phyloP scores from a whole-genome alignment of 2,797 vertebrate genomes.

The Chaenodraco wilsoni region DNA sequence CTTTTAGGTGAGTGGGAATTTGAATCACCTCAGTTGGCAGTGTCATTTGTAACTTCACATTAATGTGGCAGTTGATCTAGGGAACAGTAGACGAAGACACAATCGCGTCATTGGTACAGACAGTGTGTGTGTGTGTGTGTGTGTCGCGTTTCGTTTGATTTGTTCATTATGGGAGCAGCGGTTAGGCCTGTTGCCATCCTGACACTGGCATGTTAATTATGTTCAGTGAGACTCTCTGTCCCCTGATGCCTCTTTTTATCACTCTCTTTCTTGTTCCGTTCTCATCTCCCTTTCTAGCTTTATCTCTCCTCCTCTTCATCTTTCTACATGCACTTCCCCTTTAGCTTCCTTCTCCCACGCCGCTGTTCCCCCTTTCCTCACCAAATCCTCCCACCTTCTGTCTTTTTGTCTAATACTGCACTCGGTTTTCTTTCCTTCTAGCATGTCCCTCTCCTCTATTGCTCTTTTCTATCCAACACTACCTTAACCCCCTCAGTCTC shows the following conservation, averaged over 20 bases:
- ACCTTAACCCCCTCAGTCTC: too few relatives aligned
- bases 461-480: constrained; percentile 10
- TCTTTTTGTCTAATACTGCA: neutral
- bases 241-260: constrained; percentile 47
- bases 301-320: neutral
- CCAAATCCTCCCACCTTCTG: neutral
- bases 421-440: neutral
- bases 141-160: constrained; percentile 38
- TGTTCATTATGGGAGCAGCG: constrained; percentile 60
- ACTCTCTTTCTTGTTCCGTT: constrained; percentile 2
- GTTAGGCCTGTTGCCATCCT: constrained; percentile 57
- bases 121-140: neutral
- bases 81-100: constrained; percentile 14
- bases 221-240: constrained; percentile 53
- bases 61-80: constrained; percentile 6
- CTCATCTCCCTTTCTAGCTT: constrained; percentile 12
- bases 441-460: neutral
- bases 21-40: neutral
- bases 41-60: constrained; percentile 14
- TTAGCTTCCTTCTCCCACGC: neutral
- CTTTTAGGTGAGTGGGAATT: constrained; percentile 19
- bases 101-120: constrained; percentile 31
- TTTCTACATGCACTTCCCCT: neutral
- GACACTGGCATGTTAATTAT: constrained; percentile 68
- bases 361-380: neutral